Percentiles rank a stretch among this genome's conserved stretches.
Evolutionary conservation across 2,797 vertebrate genomes (phyloP).

Genomic region (Sebastes kiyomatsui): DNA sequence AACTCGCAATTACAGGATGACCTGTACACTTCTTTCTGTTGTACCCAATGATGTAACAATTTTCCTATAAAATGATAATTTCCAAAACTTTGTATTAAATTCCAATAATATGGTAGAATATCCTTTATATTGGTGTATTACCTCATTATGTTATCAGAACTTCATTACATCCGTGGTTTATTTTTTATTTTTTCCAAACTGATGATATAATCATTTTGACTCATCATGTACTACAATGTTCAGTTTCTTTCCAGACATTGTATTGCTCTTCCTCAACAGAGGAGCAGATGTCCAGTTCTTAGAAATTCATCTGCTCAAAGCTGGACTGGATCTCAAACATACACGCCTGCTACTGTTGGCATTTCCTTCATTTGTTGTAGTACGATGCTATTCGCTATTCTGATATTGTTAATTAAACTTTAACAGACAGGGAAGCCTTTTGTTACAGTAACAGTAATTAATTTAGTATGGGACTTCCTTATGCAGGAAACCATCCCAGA

Average conservation of each 20-base stretch:
- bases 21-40: not conserved
- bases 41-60: not conserved
- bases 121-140: not conserved
- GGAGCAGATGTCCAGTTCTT: not conserved
- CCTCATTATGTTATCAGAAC: not conserved
- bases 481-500: not conserved
- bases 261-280: not conserved
- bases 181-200: not conserved
- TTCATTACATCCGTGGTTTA: not conserved
- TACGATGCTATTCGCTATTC: not conserved
- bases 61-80: not conserved
- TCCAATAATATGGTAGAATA: not conserved
- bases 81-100: not conserved
- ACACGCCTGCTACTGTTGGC: not conserved
- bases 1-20: not conserved
- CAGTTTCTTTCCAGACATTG: not conserved
- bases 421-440: not conserved
- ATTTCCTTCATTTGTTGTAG: not conserved
- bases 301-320: slow-evolving; percentile 1
- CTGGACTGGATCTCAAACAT: not conserved
- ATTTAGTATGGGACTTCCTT: not conserved
- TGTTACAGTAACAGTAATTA: not conserved
- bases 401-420: not conserved
- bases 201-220: not conserved
- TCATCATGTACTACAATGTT: not conserved